A percentile compares a stretch with the other conserved stretches of the same genome.
These are phyloP conservation scores for Procapra przewalskii DNA, from an alignment of 2,113 vertebrate species.

Conservation along the genomic window DNA sequence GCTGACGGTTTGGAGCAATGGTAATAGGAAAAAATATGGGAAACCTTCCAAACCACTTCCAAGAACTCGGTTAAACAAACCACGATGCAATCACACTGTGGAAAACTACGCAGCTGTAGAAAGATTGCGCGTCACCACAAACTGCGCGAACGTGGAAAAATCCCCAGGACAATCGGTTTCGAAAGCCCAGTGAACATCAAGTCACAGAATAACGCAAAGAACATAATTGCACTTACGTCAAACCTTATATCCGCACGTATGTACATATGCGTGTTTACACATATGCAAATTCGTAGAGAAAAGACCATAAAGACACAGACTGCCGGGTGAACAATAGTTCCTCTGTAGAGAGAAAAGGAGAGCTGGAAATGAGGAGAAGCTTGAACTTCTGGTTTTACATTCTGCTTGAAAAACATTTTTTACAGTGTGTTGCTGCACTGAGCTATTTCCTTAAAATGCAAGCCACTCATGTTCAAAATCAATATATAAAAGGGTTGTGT, in stretches of 20 bases:
- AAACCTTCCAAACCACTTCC: neutral
- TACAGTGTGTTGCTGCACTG: neutral
- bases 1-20: neutral
- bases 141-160: no score
- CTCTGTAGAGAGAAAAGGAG: neutral
- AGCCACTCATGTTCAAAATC: neutral
- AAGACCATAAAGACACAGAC: neutral
- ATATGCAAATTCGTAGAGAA: neutral
- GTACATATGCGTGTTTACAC: fast-evolving
- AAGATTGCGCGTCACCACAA: neutral
- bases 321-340: neutral
- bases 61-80: neutral
- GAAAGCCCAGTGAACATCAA: neutral
- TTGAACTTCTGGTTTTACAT: neutral
- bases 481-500: neutral
- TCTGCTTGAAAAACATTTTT: neutral
- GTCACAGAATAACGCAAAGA: neutral
- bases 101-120: neutral
- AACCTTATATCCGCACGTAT: neutral
- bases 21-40: neutral
- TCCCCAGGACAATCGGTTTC: neutral
- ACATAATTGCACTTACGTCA: neutral
- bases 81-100: fast-evolving
- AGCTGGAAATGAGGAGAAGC: neutral
- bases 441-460: neutral